Evolutionary conservation across 2,113 vertebrate species (phyloP).

Genomic region (Rhinoderma darwinii): DNA sequence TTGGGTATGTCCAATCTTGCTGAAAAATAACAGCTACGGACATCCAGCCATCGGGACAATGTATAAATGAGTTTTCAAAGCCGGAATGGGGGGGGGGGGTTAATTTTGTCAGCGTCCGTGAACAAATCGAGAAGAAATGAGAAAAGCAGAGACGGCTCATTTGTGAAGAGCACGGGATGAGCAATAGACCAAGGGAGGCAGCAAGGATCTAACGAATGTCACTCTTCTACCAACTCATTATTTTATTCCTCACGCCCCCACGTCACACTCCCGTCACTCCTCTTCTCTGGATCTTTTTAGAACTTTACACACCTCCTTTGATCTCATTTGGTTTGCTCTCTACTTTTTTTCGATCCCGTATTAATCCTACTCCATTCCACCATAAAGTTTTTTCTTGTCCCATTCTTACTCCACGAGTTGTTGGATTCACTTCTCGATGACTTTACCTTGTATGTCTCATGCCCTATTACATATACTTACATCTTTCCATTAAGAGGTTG

Average conservation of each 20-base stretch:
- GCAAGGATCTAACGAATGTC: background rate
- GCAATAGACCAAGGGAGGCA: background rate
- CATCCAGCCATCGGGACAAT: background rate
- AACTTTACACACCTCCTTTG: background rate
- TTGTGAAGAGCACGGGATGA: background rate
- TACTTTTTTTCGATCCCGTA: background rate
- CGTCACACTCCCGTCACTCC: background rate
- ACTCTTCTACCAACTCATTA: background rate
- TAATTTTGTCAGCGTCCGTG: constrained; percentile 13
- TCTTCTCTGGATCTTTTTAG: background rate
- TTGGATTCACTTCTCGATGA: background rate
- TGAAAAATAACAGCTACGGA: constrained; percentile 45
- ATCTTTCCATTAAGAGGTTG: background rate
- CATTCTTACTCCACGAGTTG: background rate
- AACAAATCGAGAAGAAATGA: constrained; percentile 20
- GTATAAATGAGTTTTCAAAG: constrained; percentile 19
- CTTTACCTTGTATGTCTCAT: background rate
- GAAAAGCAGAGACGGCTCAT: background rate
- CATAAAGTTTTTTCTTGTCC: background rate
- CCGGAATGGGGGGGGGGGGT: background rate
- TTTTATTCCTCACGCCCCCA: background rate
- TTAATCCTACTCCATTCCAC: background rate
- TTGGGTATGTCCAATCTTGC: background rate
- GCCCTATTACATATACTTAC: background rate
- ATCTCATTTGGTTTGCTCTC: background rate